Evolutionary conservation across 2,888 invertebrate species (phyloP).

Genomic region (Drosophila nr. medialis): DNA sequence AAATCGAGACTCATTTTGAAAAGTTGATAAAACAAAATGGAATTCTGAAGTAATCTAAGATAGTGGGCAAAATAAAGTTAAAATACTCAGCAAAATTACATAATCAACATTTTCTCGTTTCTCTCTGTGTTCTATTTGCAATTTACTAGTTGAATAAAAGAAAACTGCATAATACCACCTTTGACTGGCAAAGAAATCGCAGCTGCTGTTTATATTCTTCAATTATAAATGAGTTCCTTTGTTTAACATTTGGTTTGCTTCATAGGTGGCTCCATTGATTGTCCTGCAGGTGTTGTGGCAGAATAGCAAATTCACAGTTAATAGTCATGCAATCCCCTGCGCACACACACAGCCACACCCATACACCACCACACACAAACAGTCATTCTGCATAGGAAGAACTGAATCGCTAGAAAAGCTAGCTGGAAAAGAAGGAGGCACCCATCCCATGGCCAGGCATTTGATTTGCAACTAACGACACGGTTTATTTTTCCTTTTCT

Average conservation of each 20-base stretch:
- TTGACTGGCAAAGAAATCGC: background rate
- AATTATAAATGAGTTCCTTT: background rate
- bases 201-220: background rate
- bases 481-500: conserved; percentile 20
- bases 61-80: background rate
- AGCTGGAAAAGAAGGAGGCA: conserved; percentile 14
- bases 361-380: background rate
- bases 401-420: conserved; percentile 6
- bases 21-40: background rate
- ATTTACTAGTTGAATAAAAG: background rate
- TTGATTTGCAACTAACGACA: conserved; percentile 65
- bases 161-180: background rate
- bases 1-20: background rate
- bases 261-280: background rate
- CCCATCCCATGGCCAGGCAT: conserved; percentile 40
- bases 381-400: conserved; percentile 15
- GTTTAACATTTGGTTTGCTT: conserved; percentile 14
- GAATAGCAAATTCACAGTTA: conserved; percentile 35
- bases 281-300: conserved; percentile 24
- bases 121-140: background rate
- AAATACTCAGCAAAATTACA: background rate
- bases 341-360: background rate
- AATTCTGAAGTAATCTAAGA: background rate
- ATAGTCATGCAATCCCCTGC: conserved; percentile 49
- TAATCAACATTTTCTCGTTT: background rate